phyloP scores from a whole-genome alignment of 2,888 invertebrate genomes.

The Lobophora halterata region DNA sequence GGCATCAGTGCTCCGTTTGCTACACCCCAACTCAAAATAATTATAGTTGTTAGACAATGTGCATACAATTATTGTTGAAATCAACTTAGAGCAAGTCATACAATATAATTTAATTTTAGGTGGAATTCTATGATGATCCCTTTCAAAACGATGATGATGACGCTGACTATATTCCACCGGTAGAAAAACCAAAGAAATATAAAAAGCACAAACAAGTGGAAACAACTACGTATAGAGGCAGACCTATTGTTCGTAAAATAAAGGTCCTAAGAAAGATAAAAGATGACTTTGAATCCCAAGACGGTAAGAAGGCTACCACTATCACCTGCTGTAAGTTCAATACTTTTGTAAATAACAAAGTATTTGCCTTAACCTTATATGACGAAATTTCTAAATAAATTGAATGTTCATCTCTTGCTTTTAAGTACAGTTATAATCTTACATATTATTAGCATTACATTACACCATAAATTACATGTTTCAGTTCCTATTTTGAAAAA shows the following conservation, averaged over 20 bases:
- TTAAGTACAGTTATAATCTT: not conserved
- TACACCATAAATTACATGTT: conserved; percentile 14
- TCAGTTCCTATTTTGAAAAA: conserved; percentile 72
- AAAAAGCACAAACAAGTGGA: conserved; percentile 69
- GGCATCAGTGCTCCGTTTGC: too few species aligned
- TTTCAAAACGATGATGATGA: conserved; percentile 69
- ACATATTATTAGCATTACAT: not conserved
- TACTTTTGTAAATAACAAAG: conserved; percentile 6
- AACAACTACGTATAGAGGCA: conserved; percentile 34
- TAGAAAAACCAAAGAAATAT: conserved; percentile 52
- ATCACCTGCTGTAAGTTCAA: conserved; percentile 71
- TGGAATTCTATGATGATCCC: conserved; percentile 63
- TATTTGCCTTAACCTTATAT: not conserved
- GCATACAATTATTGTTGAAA: too few species aligned
- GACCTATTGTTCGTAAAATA: conserved; percentile 61
- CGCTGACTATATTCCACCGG: conserved; percentile 67
- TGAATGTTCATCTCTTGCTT: not conserved
- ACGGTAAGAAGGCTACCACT: conserved; percentile 59
- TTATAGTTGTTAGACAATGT: too few species aligned
- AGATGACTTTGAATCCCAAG: conserved; percentile 45
- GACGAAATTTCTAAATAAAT: not conserved
- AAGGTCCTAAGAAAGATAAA: conserved; percentile 59
- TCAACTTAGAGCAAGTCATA: too few species aligned
- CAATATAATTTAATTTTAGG: conserved; percentile 39
- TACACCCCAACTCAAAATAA: too few species aligned